Base-by-base conservation (phyloP, 2,888 invertebrate species). In the Acheta domesticus region DNA sequence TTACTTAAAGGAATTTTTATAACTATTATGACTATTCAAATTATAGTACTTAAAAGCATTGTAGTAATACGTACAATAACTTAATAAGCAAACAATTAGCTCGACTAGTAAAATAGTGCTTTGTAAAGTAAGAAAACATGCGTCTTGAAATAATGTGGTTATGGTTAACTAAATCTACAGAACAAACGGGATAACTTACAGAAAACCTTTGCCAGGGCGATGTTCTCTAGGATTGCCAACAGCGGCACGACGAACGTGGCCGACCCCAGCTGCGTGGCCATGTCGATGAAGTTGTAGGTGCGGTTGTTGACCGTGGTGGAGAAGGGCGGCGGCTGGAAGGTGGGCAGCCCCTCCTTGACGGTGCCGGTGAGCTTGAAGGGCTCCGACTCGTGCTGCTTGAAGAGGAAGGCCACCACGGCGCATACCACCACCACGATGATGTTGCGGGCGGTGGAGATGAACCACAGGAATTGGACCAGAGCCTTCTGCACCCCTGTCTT, bases 381-480 rank as follows among this genome's bases (percentile, higher is more conserved):
- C 82, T 89, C 87, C 19, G 86, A 85, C 50, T 89, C 87, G 84
- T 90, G 88, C 75, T 88, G 87, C 85, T 92, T 91, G 85, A 92
- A 91, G 84, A 90, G 87, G 87, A 91, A 93, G 0, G 92, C 92
- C 78, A 93, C 87, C 11, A 90, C 88, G 0, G 91, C 92, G 85
- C 92, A 92, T 21, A 91, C 87, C 36, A 94, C 89, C 80, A 95
- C 94, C 48, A 94, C 91, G 75, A 93, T 88, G 82, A 94, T 94
- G 87, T 94, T 94, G 81, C 94, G 88, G 0, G 92, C 91, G 48
- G 93, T 93, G 80, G 93, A 91, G 77, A 93, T 87, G 84, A 94
- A 89, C 93, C 93, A 94, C 77, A 93, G 88, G 76, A 89, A 86
- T 84, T 92, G 91, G 74, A 89, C 87, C 21, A 90, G 82, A 12